Evolutionary conservation across 1,140 invertebrate species (phyloP), one percentile per base, ranked within the genome.

Genomic region (Apolygus lucorum): DNA sequence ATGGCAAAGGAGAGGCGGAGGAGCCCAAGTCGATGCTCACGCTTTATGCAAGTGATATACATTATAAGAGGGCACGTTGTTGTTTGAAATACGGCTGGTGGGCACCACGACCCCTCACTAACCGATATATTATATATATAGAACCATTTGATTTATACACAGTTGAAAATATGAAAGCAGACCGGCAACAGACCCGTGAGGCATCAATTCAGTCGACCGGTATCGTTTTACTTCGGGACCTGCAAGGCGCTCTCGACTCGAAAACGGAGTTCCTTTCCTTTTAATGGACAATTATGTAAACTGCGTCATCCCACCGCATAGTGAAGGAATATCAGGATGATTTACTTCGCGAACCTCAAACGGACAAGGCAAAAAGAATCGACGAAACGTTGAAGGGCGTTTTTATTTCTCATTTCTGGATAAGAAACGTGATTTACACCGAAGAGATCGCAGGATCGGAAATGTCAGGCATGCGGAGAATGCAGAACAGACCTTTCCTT

Each of bases 61-160:
- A 66, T 66, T 66, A 66, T 66, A 66, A 28, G 29, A 21, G 64
- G n/a, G 64, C 64, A 66, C 64, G 64, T 42, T 66, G 64, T 34
- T 28, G 64, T 66, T 66, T 66, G 64, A 66, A 66, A 66, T 66
- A 66, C 29, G 4, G 64, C 64, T 66, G 17, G 54, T 34, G 26
- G 28, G 29, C 17, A n/a, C 64, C 64, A 66, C 64, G 64, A 66
- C 29, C 64, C 64, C 28, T 29, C 64, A 59, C 54, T 24, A 28
- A 66, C 64, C 64, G 64, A 66, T 66, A 66, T 66, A 66, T 66
- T 66, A 66, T 66, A 66, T 66, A 66, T 66, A 66, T 66, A 64
- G 24, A 26, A 27, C 22, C 62, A 14, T 25, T 63, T 66, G 64
- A 66, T 66, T 66, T 66, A 66, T 66, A 66, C 28, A 29, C 64